These are phyloP conservation scores for Schizotus pectinicornis DNA, from an alignment of 2,888 invertebrate genomes.

Conservation along the genomic window DNA sequence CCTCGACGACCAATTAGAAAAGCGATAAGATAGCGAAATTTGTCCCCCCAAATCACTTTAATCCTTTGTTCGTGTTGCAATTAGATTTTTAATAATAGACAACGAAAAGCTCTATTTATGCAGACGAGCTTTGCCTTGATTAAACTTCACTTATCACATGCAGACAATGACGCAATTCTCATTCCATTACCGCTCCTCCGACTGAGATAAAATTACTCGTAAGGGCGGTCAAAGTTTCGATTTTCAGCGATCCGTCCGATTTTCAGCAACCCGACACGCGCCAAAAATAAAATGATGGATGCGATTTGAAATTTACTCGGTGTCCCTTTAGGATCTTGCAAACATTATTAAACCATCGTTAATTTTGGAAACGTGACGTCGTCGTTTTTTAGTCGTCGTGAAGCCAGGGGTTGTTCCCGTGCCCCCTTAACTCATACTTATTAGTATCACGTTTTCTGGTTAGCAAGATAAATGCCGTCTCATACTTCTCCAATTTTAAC, in stretches of 20 bases:
- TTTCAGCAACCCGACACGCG: background rate
- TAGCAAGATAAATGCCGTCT: constrained; percentile 21
- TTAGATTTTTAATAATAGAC: too few species aligned
- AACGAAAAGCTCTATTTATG: too few species aligned
- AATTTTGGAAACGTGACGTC: too few species aligned
- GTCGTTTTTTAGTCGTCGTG: too few species aligned
- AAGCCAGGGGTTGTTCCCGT: too few species aligned
- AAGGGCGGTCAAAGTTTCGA: too few species aligned
- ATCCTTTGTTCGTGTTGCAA: too few species aligned
- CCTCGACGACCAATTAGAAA: too few species aligned
- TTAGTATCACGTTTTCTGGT: constrained; percentile 13
- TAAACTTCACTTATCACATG: background rate
- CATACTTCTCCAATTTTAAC: constrained; percentile 22
- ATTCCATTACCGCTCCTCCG: background rate
- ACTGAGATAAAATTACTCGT: background rate
- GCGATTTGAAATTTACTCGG: background rate
- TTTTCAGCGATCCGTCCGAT: too few species aligned
- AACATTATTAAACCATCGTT: too few species aligned
- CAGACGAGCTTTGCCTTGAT: background rate
- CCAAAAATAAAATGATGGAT: background rate
- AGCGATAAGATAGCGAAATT: too few species aligned
- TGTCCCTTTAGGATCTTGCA: background rate
- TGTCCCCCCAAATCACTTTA: too few species aligned
- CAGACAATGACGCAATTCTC: background rate
- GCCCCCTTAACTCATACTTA: background rate